Conservation (phyloP, 1,140 invertebrate genomes). For the Lamellibrachia luymesi region DNA sequence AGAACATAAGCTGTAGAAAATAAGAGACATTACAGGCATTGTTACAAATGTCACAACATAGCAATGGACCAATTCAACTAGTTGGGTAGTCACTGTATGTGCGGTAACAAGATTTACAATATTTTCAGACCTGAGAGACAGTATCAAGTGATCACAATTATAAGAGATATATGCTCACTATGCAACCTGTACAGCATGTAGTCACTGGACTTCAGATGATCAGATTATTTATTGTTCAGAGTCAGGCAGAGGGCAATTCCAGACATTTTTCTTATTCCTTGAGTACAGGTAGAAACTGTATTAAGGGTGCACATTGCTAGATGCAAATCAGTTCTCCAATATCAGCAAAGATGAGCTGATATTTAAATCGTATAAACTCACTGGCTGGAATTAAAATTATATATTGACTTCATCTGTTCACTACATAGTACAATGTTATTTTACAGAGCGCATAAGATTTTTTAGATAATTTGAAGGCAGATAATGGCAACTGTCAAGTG, state of each 20-base stretch:
- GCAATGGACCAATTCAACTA: neutral
- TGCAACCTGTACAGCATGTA: neutral
- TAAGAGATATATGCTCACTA: neutral
- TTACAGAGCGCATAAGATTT: too few species aligned
- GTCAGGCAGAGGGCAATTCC: neutral
- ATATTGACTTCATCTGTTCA: neutral
- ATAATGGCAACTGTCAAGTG: too few species aligned
- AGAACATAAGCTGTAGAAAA: neutral
- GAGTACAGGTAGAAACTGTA: neutral
- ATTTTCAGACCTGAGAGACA: neutral
- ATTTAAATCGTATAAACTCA: neutral
- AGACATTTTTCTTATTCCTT: neutral
- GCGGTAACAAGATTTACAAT: neutral
- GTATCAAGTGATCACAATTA: neutral
- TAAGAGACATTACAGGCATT: neutral
- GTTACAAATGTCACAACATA: neutral
- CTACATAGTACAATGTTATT: too few species aligned
- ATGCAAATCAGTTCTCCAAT: neutral
- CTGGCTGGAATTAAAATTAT: neutral
- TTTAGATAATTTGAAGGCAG: too few species aligned
- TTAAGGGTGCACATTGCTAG: neutral
- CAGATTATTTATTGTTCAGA: constrained; percentile 1
- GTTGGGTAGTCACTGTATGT: neutral
- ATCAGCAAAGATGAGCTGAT: neutral
- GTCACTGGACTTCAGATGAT: neutral